Evolutionary conservation across 2,113 vertebrate species (phyloP), one percentile per base, ranked within the genome.

Genomic region (Philantomba maxwellii): DNA sequence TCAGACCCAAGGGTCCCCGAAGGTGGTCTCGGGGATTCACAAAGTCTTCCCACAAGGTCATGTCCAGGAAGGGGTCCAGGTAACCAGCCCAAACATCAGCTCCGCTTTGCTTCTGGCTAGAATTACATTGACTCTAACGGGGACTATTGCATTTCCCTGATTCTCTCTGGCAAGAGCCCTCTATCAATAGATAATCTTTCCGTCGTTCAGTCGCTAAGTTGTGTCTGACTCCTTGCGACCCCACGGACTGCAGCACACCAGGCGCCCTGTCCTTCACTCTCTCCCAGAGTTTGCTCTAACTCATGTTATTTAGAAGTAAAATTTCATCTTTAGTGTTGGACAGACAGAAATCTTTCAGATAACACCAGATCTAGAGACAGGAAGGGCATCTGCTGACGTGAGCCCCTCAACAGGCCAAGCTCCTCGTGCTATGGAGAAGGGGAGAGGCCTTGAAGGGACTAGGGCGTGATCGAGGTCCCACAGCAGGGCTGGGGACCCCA

Each of bases 71-170:
- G n/a, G 33, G 28, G 39, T 25, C 87, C 5, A 10, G 0, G 23
- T 36, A 8, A 88, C 23, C 85, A 55, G 26, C 58, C 43, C 21
- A 19, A 70, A 57, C 36, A 13, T 14, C 85, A 17, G 0, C 86
- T 77, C 9, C 3, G 8, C 60, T 94, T 36, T 53, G 30, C 75
- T 64, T 77, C 45, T 19, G 7, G 64, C 62, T 19, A 11, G 39
- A 66, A 57, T 3, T 5, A 28, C 64, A 45, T 1, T 0, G 0
- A 26, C 62, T 45, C n/a, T 2, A 21, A 49, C 0, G 2, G 62
- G 5, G 6, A 45, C 13, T 3, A 16, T 12, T 7, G 15, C 2
- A 10, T 2, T 1, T 5, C 86, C 60, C 49, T 5, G 75, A 62
- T 6, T 28, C 82, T 36, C 36, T 14, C 11, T 25, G 88, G n/a